Percentiles rank a stretch among this genome's conserved stretches.
Conservation (phyloP, 2,113 vertebrate genomes). For the Ondatra zibethicus region DNA sequence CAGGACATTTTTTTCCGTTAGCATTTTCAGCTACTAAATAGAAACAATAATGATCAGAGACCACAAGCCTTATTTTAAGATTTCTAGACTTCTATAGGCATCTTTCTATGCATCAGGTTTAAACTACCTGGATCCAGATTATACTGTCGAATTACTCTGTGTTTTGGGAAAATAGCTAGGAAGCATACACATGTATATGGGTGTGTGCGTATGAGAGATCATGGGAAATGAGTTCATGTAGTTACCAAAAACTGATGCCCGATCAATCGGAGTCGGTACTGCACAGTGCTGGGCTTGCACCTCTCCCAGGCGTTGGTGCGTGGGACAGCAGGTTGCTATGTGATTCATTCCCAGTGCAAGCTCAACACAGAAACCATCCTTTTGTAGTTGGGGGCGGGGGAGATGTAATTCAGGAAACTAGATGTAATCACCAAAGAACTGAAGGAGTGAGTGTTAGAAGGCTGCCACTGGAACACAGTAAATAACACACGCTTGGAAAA, state of each 20-base stretch:
- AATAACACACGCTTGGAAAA: not conserved
- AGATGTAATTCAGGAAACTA: not conserved
- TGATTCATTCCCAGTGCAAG: not conserved
- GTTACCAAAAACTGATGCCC: not conserved
- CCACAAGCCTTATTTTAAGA: not conserved
- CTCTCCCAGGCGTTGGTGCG: not conserved
- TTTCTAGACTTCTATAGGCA: constrained; percentile 44
- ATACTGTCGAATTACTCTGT: constrained; percentile 6
- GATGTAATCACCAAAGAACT: not conserved
- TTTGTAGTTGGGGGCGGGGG: not conserved
- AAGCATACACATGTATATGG: not conserved
- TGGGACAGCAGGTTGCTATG: not conserved
- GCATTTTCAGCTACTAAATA: constrained; percentile 54
- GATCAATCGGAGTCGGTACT: not conserved
- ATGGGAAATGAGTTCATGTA: not conserved
- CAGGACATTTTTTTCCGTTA: constrained; percentile 10
- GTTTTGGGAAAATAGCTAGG: not conserved
- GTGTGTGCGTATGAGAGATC: not conserved
- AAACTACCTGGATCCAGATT: not conserved
- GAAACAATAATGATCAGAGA: constrained; percentile 35
- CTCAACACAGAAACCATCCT: not conserved
- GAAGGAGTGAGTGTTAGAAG: not conserved
- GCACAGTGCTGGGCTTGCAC: not conserved
- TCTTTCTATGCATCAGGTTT: constrained; percentile 1
- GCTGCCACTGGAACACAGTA: not conserved